Conservation (phyloP, 2,888 invertebrate genomes). For the Capitulum mitella region DNA sequence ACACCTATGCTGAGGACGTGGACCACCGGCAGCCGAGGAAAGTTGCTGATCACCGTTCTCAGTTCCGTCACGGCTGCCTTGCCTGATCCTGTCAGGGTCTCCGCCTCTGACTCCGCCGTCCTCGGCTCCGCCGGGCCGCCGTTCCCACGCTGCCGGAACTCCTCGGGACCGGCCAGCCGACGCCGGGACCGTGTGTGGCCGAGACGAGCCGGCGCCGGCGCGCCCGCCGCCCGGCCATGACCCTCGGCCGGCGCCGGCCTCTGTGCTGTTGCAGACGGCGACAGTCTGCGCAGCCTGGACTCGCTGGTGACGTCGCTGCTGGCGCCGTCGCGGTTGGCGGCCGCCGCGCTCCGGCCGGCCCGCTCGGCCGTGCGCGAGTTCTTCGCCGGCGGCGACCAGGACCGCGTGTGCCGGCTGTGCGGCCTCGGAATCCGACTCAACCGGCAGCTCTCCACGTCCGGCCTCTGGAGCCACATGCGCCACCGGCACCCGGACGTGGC, state of each 20-base stretch:
- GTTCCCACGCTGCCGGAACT: conserved; percentile 42
- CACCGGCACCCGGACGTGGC: conserved; percentile 35
- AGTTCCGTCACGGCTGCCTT: too few species aligned
- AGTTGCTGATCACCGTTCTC: too few species aligned
- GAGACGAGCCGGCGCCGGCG: conserved; percentile 39
- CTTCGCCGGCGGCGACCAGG: conserved; percentile 40
- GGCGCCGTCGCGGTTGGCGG: conserved; percentile 42
- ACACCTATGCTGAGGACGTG: too few species aligned
- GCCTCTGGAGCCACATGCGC: conserved; percentile 39
- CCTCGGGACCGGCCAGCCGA: conserved; percentile 40
- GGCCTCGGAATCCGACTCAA: conserved; percentile 42
- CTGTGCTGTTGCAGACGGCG: conserved; percentile 42
- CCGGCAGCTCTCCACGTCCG: conserved; percentile 42
- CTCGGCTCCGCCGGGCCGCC: conserved; percentile 41
- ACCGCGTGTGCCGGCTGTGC: conserved; percentile 41
- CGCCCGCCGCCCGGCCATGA: conserved; percentile 41
- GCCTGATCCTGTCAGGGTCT: too few species aligned
- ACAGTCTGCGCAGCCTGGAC: conserved; percentile 44
- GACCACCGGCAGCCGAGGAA: too few species aligned
- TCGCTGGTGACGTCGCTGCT: conserved; percentile 41
- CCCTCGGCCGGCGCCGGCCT: conserved; percentile 39
- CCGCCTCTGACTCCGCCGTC: too few species aligned
- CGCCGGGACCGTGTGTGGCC: too few species aligned
- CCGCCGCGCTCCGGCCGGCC: conserved; percentile 43
- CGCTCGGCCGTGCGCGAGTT: conserved; percentile 40